Evolutionary conservation across 2,113 vertebrate species (phyloP).

Genomic region (Menidia beryllina): DNA sequence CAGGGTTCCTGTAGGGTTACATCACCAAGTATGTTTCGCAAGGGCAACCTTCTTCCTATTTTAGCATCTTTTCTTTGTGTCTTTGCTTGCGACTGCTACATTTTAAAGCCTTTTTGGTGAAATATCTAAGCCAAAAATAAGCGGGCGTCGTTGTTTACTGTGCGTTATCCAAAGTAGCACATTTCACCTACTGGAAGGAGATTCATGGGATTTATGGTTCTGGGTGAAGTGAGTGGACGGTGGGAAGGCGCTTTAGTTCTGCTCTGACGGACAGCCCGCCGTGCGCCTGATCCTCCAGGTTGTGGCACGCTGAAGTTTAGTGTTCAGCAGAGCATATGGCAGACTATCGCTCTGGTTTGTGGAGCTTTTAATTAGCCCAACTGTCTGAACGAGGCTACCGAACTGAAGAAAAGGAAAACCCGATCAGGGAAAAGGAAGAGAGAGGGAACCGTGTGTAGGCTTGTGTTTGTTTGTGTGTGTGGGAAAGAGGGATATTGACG

Average conservation of each 20-base stretch:
- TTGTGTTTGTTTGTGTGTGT: constrained; percentile 7
- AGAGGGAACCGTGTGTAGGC: constrained; percentile 1
- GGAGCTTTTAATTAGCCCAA: constrained; percentile 69
- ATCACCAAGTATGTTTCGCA: constrained; percentile 17
- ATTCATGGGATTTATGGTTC: constrained; percentile 39
- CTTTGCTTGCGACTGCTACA: not conserved
- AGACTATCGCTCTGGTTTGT: constrained; percentile 47
- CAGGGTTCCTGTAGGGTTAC: constrained; percentile 33
- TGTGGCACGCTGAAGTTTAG: constrained; percentile 55
- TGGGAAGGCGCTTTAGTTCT: constrained; percentile 42
- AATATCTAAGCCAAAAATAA: not conserved
- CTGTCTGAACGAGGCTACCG: constrained; percentile 70
- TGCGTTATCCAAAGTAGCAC: not conserved
- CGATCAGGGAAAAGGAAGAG: constrained; percentile 13
- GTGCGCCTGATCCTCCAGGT: constrained; percentile 60
- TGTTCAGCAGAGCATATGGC: constrained; percentile 65
- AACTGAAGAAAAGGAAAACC: constrained; percentile 32
- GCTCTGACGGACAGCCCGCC: constrained; percentile 49
- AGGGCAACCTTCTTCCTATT: not conserved
- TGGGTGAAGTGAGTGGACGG: constrained; percentile 53
- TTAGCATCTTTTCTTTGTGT: not conserved
- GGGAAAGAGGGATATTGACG: not conserved
- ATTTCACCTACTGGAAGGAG: not conserved
- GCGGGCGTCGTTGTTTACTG: not conserved
- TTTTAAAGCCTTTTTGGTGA: too few species aligned